phyloP scores from a whole-genome alignment of 64 coral and sea anemone genomes.

The Stichodactyla mertensii region DNA sequence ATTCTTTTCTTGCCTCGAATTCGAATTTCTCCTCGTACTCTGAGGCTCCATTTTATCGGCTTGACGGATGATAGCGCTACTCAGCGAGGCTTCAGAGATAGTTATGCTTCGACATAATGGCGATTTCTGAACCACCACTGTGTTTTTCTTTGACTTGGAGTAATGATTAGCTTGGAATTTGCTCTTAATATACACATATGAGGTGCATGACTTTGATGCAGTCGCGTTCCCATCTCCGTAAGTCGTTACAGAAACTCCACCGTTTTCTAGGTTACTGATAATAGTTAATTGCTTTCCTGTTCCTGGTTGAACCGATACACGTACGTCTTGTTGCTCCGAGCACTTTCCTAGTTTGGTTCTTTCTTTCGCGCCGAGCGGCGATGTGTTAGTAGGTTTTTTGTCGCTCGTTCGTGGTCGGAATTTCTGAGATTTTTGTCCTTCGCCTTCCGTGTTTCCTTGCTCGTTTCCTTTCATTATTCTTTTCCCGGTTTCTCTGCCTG shows the following conservation, averaged over 20 bases:
- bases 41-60: not conserved
- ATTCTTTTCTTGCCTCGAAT: not conserved
- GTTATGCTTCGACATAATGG: conserved; percentile 18
- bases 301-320: not conserved
- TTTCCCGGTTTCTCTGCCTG: not conserved
- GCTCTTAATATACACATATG: conserved; percentile 17
- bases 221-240: not conserved
- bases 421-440: not conserved
- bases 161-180: not conserved
- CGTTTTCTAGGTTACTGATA: not conserved
- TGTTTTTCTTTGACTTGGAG: conserved; percentile 8
- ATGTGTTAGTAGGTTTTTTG: not conserved
- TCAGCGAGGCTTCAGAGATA: conserved; percentile 13
- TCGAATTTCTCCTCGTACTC: not conserved
- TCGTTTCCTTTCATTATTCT: not conserved
- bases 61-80: conserved; percentile 6
- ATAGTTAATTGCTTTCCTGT: conserved; percentile 12
- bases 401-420: not conserved
- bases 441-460: not conserved
- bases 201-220: conserved; percentile 2
- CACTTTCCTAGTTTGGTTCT: conserved; percentile 3
- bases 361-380: not conserved
- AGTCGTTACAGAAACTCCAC: not conserved
- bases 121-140: conserved; percentile 14
- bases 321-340: not conserved